Evolutionary conservation across 2,797 vertebrate genomes (phyloP), one percentile per base, ranked within the genome.

Genomic region (Anniella stebbinsi): DNA sequence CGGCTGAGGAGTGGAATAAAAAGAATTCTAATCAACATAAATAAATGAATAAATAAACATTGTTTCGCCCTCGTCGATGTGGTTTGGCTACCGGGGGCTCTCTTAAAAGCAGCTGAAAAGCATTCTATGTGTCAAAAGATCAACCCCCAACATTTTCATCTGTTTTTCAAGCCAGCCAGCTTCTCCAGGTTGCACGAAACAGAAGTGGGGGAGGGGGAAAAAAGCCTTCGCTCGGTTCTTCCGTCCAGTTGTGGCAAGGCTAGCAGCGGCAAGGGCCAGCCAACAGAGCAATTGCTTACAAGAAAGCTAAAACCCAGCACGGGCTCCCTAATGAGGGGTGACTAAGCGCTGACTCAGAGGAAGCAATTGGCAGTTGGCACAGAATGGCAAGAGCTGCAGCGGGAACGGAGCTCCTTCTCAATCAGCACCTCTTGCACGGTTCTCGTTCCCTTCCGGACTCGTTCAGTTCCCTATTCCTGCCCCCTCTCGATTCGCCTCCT

Each of bases 271-370:
- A 28, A 54, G 70, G 17, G 4, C 7, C 9, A 66, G 33, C 28
- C 66, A 70, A 33, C 33, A 48, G 12, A 12, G 25, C 36, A 1
- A 1, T 69, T 38, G 45, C 7, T 87, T 2, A 15, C 28, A n/a
- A 91, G 63, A 8, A 41, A 80, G 75, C 48, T 23, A 51, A 21
- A 90, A 88, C 54, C 84, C 45, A 90, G 88, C 36, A 0, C 87
- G 25, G 13, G 7, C 41, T 87, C 36, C 51, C 70, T 38, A 63
- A 89, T 77, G 72, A 25, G n/a, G 10, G 90, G 51, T 87, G n/a
- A 11, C 25, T 84, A 1, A 3, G 18, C 23, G 33, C 60, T 84
- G 41, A 76, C 1, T 84, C 84, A 82, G 78, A 82, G 77, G 84
- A 81, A 86, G 78, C 36, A 33, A 77, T 48, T 72, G 63, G 78